A percentile compares a stretch with the other conserved stretches of the same genome.
These are phyloP conservation scores for Tetraodon nigroviridis DNA, from an alignment of 2,113 vertebrate species.

Conservation along the genomic window DNA sequence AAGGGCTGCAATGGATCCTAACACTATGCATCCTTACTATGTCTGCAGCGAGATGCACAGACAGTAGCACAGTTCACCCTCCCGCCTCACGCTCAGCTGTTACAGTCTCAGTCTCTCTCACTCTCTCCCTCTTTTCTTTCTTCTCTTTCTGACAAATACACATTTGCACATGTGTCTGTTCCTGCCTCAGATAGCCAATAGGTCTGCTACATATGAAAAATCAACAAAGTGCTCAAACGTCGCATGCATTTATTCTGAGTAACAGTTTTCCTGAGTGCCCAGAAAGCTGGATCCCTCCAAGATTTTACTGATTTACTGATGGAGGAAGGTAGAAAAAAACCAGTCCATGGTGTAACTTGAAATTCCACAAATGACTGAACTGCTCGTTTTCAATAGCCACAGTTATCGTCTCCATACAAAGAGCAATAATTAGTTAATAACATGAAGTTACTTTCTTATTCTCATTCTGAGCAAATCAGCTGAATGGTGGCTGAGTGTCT, in stretches of 20 bases:
- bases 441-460: too few relatives aligned
- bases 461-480: too few relatives aligned
- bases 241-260: slow-evolving; percentile 19
- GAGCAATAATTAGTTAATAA: too few relatives aligned
- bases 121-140: slow-evolving; percentile 34
- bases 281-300: slow-evolving; percentile 20
- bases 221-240: slow-evolving; percentile 27
- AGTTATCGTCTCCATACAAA: too few relatives aligned
- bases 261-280: slow-evolving; percentile 37
- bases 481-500: too few relatives aligned
- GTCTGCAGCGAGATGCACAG: slow-evolving; percentile 12
- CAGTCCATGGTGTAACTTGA: too few relatives aligned
- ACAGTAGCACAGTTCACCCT: background rate
- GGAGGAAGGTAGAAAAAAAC: background rate
- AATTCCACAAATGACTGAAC: too few relatives aligned
- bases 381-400: too few relatives aligned
- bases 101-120: slow-evolving; percentile 36
- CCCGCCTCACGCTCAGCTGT: slow-evolving; percentile 10
- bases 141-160: slow-evolving; percentile 15
- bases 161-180: slow-evolving; percentile 21
- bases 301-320: slow-evolving; percentile 37
- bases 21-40: background rate
- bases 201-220: slow-evolving; percentile 31
- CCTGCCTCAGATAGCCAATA: slow-evolving; percentile 7
- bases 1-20: slow-evolving; percentile 26